Evolutionary conservation across 2,113 vertebrate genomes (phyloP), one percentile per base, ranked within the genome.

Genomic region (Coptodon bakossiorum): DNA sequence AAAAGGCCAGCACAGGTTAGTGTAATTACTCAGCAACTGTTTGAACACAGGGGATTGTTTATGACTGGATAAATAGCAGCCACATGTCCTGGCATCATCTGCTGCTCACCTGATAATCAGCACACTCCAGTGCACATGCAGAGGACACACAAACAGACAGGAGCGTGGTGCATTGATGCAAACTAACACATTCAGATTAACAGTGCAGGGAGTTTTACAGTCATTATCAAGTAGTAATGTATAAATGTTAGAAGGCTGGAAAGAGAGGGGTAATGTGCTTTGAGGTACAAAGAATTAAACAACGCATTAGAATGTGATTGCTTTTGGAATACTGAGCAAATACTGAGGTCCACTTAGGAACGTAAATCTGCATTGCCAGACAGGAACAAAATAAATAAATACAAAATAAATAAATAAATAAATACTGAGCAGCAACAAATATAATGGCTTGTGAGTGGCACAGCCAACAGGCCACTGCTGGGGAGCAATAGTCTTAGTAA

Each of bases 81-180:
- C 52, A 80, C 82, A 86, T 63, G 86, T 82, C 86, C 81, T 83
- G 82, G 80, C 57, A 81, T 87, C 63, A 91, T 82, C 61, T 88
- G 73, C 79, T 86, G 83, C 80, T 87, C 68, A 89, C 73, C 82
- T 81, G 85, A 86, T 79, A 73, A 85, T 85, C 31, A 83, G 27
- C 84, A 66, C 40, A 57, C 73, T 78, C 27, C 27, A 52, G 27
- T 78, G 73, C 45, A 78, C 27, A 78, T 52, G 29, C 27, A 78
- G 10, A 52, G n/a, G 31, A 53, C 83, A 80, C 38, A 24, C 52
- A 17, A 56, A 85, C 16, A 86, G 10, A 11, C 7, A 40, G 12
- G 17, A 53, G 12, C 1, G 4, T 14, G 43, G 40, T 24, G 40
- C 27, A 78, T 56, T 29, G 24, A 66, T 63, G n/a, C 50, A 9